Conservation (phyloP, 1,140 invertebrate species). For the Pachypeltis micranthus region DNA sequence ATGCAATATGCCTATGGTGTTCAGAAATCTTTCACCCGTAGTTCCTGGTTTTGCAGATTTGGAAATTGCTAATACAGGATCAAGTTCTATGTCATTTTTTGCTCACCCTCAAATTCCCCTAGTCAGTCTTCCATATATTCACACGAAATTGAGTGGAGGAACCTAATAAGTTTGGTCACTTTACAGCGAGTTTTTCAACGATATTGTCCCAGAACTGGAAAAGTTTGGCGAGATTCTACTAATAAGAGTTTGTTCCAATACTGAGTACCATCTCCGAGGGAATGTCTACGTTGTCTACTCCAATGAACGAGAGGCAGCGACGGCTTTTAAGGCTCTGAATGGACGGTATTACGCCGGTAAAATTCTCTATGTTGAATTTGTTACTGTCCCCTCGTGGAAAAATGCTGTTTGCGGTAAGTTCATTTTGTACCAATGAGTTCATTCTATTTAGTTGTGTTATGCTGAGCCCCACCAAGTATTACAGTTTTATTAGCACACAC, state of each 20-base stretch:
- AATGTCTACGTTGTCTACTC: slow-evolving; percentile 83
- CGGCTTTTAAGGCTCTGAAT: slow-evolving; percentile 63
- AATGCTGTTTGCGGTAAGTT: slow-evolving; percentile 74
- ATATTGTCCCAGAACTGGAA: slow-evolving; percentile 72
- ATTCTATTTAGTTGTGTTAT: background rate
- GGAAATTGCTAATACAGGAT: too few relatives aligned
- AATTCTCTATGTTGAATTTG: slow-evolving; percentile 71
- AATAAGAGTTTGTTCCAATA: slow-evolving; percentile 78
- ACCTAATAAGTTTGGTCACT: too few relatives aligned
- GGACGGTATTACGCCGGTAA: slow-evolving; percentile 81
- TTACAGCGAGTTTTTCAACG: slow-evolving; percentile 79
- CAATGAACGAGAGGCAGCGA: slow-evolving; percentile 52
- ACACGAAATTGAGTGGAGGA: too few relatives aligned
- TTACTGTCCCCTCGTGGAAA: slow-evolving; percentile 66
- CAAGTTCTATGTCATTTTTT: too few relatives aligned
- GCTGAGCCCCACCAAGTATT: too few relatives aligned
- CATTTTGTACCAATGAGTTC: background rate
- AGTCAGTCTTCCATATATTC: too few relatives aligned
- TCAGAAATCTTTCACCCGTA: too few relatives aligned
- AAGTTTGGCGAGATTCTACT: slow-evolving; percentile 64
- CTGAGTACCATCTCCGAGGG: slow-evolving; percentile 71
- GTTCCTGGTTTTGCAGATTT: too few relatives aligned
- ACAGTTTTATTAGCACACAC: too few relatives aligned
- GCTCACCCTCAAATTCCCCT: too few relatives aligned
- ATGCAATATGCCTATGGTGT: too few relatives aligned